Evolutionary conservation across 2,797 vertebrate genomes (phyloP), one percentile per base, ranked within the genome.

Genomic region (Microcaecilia unicolor): DNA sequence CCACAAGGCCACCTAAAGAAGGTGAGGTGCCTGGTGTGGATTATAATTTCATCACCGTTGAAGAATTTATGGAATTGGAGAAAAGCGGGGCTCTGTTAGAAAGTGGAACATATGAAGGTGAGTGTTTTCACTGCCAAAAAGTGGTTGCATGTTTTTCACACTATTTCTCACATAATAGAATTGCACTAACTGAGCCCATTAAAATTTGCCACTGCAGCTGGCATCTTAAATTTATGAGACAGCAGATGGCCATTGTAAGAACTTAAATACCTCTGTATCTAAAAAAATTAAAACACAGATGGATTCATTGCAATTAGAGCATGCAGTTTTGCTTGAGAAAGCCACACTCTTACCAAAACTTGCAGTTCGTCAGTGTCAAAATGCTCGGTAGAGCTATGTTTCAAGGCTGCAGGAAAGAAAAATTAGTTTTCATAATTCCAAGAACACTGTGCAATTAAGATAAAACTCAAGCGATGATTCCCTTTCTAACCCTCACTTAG

Each of bases 91-190:
- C 91, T 70, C 81, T 99, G 41, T 75, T 99, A 49, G 96, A 99
- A 86, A 99, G 93, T 11, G 96, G 96, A 74, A 98, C 95, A 20
- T 99, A 99, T 93, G 96, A 99, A 93, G 92, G 96, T 98, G 77
- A 73, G 77, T 11, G 26, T 1, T 8, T 34, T 18, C 9, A 6
- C 18, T 30, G 34, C 9, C 24, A 12, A 30, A n/a, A n/a, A 3
- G 44, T 8, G 26, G 1, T 30, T 9, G 22, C 2, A 2, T 25
- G 12, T n/a, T 28, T n/a, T 33, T 18, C 3, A 10, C 30, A 33
- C 21, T 25, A 12, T n/a, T 28, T 30, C 33, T 18, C 3, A 10
- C 30, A 33, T 21, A 4, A 7, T 12, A 33, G 17, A 43, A 42
- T 34, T 44, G 2, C n/a, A 3, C 27, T 25, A 26, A 28, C 13